Conservation (phyloP, 2,888 invertebrate genomes). For the Pyrrhosoma nymphula region DNA sequence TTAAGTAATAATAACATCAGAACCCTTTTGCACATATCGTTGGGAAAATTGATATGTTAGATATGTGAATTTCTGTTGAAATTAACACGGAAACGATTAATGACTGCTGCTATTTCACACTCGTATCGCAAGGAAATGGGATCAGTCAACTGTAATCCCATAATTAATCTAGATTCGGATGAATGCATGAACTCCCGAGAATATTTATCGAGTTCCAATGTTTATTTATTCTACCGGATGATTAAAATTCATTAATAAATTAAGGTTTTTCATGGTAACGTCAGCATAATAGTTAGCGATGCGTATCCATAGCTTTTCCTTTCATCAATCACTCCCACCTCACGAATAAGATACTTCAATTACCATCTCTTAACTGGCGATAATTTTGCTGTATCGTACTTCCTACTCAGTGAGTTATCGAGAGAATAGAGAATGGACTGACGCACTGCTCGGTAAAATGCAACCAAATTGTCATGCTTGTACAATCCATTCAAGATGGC, state of each 20-base stretch:
- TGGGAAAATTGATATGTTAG: no score
- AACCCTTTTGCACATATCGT: no score
- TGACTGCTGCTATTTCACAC: background rate
- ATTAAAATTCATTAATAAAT: background rate
- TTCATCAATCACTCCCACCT: background rate
- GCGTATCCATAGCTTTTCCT: background rate
- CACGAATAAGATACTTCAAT: background rate
- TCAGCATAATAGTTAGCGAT: background rate
- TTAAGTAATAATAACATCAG: no score
- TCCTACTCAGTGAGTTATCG: background rate
- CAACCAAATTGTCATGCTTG: no score
- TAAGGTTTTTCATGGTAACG: background rate
- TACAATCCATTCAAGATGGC: no score
- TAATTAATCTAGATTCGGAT: slow-evolving; percentile 29
- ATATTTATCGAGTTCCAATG: slow-evolving; percentile 32
- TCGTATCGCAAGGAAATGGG: background rate
- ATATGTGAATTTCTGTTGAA: background rate
- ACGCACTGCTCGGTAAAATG: no score
- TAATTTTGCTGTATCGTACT: background rate
- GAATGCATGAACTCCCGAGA: slow-evolving; percentile 22
- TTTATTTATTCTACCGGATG: slow-evolving; percentile 9
- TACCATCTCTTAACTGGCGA: background rate
- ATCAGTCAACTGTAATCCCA: slow-evolving; percentile 32
- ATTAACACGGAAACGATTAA: slow-evolving; percentile 19
- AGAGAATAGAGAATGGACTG: no score